Evolutionary conservation across 1,140 invertebrate species (phyloP).

Genomic region (Aradophagus sp.): DNA sequence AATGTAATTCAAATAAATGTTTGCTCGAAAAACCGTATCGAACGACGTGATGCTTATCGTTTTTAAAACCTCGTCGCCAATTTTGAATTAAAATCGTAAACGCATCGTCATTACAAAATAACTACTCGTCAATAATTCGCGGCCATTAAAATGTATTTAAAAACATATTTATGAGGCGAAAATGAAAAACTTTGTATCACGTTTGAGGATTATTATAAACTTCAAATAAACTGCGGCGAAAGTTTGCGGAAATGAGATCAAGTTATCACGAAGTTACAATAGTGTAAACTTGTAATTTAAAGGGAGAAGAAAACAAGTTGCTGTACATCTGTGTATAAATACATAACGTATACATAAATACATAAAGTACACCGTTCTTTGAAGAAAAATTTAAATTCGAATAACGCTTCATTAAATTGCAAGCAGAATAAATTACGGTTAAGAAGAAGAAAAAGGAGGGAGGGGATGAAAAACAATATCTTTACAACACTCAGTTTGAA

Average conservation of each 20-base stretch:
- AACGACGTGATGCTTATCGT: no score
- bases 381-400: slow-evolving; percentile 11
- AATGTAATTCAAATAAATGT: no score
- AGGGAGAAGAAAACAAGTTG: slow-evolving; percentile 30
- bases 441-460: slow-evolving; percentile 1
- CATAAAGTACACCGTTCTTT: no score
- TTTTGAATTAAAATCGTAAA: no score
- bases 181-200: slow-evolving; percentile 19
- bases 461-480: no score
- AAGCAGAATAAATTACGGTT: slow-evolving; percentile 4
- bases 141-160: no score
- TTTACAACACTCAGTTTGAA: no score
- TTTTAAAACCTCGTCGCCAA: no score
- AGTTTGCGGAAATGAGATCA: slow-evolving; percentile 23
- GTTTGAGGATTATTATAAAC: slow-evolving; percentile 29
- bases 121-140: no score
- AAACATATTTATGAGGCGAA: slow-evolving; percentile 20
- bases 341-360: slow-evolving; percentile 3
- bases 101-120: no score
- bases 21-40: no score
- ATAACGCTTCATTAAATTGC: slow-evolving; percentile 9
- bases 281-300: slow-evolving; percentile 34
- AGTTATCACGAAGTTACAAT: slow-evolving; percentile 39
- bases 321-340: no score
- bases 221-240: slow-evolving; percentile 19